A percentile compares a stretch with the other conserved stretches of the same genome.
Evolutionary conservation across 2,797 vertebrate species (phyloP).

Genomic region (Falco peregrinus): DNA sequence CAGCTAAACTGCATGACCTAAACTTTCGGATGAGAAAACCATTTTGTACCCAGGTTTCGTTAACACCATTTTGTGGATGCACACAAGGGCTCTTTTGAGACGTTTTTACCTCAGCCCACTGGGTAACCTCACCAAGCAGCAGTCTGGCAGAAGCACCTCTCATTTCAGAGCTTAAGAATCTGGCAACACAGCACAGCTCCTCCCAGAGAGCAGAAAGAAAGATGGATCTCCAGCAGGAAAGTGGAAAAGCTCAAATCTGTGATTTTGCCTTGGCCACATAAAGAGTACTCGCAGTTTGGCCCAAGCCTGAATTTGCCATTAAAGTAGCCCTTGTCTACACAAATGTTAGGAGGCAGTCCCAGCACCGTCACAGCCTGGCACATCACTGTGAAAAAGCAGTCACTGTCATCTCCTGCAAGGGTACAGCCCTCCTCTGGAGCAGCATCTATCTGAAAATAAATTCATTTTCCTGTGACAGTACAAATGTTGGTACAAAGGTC

Average conservation of each 20-base stretch:
- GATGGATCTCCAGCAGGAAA: neutral
- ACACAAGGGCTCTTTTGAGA: rapidly evolving
- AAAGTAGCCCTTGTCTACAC: conserved; percentile 23
- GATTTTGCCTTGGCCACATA: neutral
- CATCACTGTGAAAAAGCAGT: neutral
- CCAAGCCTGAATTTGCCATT: conserved; percentile 1
- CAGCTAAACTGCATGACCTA: no score
- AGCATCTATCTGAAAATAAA: conserved; percentile 7
- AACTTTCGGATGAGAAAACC: neutral
- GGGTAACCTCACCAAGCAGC: neutral
- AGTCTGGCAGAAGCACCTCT: neutral
- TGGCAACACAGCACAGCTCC: neutral
- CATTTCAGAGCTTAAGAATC: neutral
- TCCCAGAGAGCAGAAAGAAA: neutral
- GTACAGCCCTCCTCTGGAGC: neutral
- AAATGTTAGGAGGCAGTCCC: neutral
- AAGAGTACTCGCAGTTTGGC: neutral
- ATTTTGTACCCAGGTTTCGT: neutral
- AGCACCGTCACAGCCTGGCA: conserved; percentile 31
- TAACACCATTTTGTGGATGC: neutral
- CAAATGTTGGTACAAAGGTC: neutral
- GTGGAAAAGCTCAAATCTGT: neutral
- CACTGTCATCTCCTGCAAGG: neutral
- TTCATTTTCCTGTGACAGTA: neutral
- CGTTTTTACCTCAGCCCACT: neutral